Conservation (phyloP, 2,113 vertebrate genomes). For the Aldabrachelys gigantea region DNA sequence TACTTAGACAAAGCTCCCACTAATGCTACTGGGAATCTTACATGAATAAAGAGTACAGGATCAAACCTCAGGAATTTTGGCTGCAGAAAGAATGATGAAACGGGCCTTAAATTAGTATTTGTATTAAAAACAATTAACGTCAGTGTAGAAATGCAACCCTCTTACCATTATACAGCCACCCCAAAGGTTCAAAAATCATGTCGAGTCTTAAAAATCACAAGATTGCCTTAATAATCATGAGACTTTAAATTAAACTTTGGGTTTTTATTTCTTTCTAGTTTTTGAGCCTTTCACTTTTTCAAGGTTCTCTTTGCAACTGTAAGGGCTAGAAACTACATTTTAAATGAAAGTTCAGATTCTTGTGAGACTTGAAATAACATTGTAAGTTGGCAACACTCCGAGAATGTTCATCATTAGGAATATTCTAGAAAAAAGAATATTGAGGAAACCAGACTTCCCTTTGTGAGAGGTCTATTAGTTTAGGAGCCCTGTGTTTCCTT, state of each 20-base stretch:
- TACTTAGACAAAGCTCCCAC: not conserved
- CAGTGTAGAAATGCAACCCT: not conserved
- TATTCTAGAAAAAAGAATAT: not conserved
- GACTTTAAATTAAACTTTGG: not conserved
- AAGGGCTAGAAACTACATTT: constrained; percentile 10
- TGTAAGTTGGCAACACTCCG: not conserved
- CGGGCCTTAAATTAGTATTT: not conserved
- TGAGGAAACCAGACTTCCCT: not conserved
- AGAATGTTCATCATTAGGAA: not conserved
- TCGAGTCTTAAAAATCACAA: not conserved
- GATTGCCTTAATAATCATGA: not conserved
- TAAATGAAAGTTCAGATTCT: constrained; percentile 2
- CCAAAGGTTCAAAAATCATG: not conserved
- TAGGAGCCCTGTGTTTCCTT: constrained; percentile 1
- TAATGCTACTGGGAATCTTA: not conserved
- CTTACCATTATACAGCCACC: not conserved
- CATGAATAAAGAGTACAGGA: not conserved
- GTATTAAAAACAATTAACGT: not conserved
- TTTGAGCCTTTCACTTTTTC: not conserved
- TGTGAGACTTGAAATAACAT: not conserved
- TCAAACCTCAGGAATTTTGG: not conserved
- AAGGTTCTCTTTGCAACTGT: not conserved
- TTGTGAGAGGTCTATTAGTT: not conserved
- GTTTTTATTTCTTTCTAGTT: not conserved
- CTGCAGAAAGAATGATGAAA: not conserved